A percentile compares a stretch with the other conserved stretches of the same genome.
These are phyloP conservation scores for Archilochus colubris DNA, from an alignment of 2,113 vertebrate species.

Conservation along the genomic window DNA sequence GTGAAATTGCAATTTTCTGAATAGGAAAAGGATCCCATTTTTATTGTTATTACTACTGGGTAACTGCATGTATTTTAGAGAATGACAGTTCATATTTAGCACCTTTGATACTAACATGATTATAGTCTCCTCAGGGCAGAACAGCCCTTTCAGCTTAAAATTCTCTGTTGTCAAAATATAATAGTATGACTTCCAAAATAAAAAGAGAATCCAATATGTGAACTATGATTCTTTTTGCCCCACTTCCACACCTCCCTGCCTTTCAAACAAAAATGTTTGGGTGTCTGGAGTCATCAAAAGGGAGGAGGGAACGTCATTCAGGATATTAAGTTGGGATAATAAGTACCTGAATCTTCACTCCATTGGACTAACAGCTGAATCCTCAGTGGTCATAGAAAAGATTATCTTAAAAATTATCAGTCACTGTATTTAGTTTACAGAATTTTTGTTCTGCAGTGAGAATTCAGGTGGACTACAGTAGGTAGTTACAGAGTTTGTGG, in stretches of 20 bases:
- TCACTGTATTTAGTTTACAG: neutral
- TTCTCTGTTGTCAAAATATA: neutral
- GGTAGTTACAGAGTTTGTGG: neutral
- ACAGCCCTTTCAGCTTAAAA: neutral
- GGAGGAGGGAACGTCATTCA: neutral
- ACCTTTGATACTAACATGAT: neutral
- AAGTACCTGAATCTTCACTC: neutral
- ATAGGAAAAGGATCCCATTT: neutral
- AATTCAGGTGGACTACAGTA: conserved; percentile 13
- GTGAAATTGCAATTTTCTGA: neutral
- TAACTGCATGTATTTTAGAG: neutral
- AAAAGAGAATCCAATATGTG: neutral
- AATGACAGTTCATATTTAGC: neutral
- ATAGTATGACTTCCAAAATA: neutral
- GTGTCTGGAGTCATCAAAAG: neutral
- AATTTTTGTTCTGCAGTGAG: neutral
- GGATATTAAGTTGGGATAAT: neutral
- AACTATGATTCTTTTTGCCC: neutral
- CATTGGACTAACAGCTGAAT: neutral
- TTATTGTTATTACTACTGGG: neutral
- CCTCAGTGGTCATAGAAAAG: neutral
- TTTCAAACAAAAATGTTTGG: neutral
- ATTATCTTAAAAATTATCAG: neutral
- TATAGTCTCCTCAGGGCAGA: neutral
- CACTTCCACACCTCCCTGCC: neutral